A percentile compares a stretch with the other conserved stretches of the same genome.
phyloP scores from a whole-genome alignment of 53 echinoderm and acorn worm species.

The Crossaster papposus region DNA sequence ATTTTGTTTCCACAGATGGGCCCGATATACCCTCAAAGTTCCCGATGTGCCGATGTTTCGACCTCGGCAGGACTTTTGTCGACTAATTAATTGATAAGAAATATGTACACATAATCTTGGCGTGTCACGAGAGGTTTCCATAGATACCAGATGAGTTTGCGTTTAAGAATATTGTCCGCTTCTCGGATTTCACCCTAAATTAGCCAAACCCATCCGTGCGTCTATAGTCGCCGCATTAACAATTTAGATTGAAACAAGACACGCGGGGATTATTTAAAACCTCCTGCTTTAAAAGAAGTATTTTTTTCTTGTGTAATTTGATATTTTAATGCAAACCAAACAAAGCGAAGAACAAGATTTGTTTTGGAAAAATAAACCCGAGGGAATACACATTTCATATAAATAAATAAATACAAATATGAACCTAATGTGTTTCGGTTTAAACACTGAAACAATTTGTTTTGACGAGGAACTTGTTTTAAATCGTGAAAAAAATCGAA shows the following conservation, averaged over 20 bases:
- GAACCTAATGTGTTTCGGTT: too few relatives aligned
- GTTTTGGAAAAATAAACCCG: too few relatives aligned
- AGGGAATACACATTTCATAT: too few relatives aligned
- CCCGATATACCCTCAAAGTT: too few relatives aligned
- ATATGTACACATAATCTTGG: background rate
- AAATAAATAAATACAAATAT: too few relatives aligned
- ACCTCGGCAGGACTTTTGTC: too few relatives aligned
- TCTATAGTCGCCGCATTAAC: background rate
- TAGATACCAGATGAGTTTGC: background rate
- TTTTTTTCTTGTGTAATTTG: background rate
- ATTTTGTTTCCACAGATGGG: too few relatives aligned
- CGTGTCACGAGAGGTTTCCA: background rate
- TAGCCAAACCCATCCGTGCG: background rate
- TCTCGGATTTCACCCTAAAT: constrained; percentile 1
- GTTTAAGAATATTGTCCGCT: background rate
- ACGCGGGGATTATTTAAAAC: background rate
- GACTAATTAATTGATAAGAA: too few relatives aligned
- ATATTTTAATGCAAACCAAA: background rate
- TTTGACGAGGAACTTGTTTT: too few relatives aligned
- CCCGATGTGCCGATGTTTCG: too few relatives aligned
- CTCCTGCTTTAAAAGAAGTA: background rate
- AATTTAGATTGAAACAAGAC: constrained; percentile 27
- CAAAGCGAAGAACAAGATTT: background rate
- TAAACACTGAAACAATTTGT: too few relatives aligned
- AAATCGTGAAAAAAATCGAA: too few relatives aligned